Percentiles rank a stretch among this genome's conserved stretches.
Conservation (phyloP, 2,113 vertebrate species). For the Tenrec ecaudatus region DNA sequence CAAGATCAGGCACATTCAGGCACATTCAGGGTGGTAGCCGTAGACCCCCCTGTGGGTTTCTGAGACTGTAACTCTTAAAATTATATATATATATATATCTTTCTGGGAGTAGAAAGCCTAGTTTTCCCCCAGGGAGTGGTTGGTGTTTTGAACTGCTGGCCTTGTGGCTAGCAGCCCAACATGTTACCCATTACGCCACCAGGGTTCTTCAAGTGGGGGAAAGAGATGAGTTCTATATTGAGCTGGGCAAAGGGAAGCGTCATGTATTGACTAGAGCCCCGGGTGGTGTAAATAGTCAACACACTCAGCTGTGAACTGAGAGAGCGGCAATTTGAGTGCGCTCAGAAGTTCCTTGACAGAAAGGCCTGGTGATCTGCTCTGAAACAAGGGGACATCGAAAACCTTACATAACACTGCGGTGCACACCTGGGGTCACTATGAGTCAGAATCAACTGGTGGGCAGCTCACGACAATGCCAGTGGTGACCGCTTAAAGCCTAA, state of each 20-base stretch:
- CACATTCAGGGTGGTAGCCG: too few species aligned
- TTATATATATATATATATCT: too few species aligned
- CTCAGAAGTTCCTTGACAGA: background rate
- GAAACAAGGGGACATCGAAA: background rate
- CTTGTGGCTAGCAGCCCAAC: too few species aligned
- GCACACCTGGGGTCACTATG: background rate
- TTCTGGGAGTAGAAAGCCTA: too few species aligned
- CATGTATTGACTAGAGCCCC: background rate
- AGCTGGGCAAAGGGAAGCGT: background rate
- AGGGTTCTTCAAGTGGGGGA: background rate
- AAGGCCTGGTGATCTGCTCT: background rate
- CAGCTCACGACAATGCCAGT: background rate
- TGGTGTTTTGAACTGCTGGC: too few species aligned
- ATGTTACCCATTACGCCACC: too few species aligned
- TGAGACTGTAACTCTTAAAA: too few species aligned
- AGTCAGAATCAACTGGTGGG: background rate
- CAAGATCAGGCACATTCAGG: too few species aligned
- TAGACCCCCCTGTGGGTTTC: too few species aligned
- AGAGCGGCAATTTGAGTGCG: background rate
- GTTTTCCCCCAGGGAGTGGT: too few species aligned
- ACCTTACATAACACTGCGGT: background rate
- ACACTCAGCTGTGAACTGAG: background rate
- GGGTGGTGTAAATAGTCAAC: background rate
- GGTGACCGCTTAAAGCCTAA: background rate
- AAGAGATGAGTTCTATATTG: background rate